These are phyloP conservation scores for Procavia capensis DNA, from an alignment of 2,113 vertebrate species.

Conservation along the genomic window DNA sequence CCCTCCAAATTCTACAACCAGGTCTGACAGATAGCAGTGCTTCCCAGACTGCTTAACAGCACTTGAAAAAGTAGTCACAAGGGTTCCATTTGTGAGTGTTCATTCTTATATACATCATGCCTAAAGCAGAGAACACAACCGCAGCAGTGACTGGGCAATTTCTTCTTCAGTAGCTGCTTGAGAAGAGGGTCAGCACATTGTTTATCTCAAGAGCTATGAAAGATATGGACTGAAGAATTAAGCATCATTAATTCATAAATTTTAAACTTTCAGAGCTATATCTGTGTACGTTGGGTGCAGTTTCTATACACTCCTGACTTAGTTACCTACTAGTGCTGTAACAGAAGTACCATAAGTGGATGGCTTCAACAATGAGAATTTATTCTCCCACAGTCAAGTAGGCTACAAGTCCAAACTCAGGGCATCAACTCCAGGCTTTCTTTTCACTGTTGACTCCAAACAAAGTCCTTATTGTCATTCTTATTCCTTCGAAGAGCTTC, in stretches of 20 bases:
- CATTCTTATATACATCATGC: not conserved
- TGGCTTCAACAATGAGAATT: too few species aligned
- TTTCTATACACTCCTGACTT: not conserved
- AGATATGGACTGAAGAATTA: not conserved
- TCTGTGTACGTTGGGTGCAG: rapidly evolving
- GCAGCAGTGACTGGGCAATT: not conserved
- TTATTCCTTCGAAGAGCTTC: too few species aligned
- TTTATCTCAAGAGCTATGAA: not conserved
- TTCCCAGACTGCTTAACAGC: not conserved
- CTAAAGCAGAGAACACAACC: not conserved
- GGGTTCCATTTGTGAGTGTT: not conserved
- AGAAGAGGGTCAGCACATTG: not conserved
- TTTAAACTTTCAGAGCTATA: not conserved
- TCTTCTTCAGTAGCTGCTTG: not conserved
- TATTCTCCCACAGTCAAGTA: too few species aligned
- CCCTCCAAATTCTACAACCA: not conserved
- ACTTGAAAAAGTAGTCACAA: not conserved
- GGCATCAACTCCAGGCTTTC: too few species aligned
- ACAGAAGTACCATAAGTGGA: too few species aligned
- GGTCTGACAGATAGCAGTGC: not conserved
- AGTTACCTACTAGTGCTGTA: too few species aligned
- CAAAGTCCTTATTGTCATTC: too few species aligned
- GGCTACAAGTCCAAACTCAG: too few species aligned
- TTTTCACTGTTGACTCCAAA: too few species aligned
- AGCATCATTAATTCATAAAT: not conserved